Evolutionary conservation across 2,888 invertebrate species (phyloP).

Genomic region (Himalopsyche anomala): DNA sequence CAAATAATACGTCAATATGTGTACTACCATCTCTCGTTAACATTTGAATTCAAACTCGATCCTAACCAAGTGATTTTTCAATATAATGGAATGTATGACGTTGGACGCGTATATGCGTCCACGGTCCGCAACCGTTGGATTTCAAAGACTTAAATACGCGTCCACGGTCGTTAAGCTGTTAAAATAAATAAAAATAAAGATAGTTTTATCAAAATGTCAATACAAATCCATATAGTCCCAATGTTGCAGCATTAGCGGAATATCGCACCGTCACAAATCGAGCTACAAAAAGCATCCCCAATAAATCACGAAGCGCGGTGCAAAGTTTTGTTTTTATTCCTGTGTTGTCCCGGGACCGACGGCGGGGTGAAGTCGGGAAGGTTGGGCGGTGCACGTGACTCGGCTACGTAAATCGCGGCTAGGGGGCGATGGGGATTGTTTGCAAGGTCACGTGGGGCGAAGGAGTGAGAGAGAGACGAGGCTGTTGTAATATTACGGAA

Average conservation of each 20-base stretch:
- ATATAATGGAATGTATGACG: too few relatives aligned
- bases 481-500: background rate
- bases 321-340: constrained; percentile 34
- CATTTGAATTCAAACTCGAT: too few relatives aligned
- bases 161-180: too few relatives aligned
- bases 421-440: background rate
- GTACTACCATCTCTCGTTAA: too few relatives aligned
- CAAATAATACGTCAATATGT: too few relatives aligned
- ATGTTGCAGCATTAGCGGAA: background rate
- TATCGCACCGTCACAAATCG: background rate
- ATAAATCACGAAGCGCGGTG: background rate
- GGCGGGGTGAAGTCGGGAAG: background rate
- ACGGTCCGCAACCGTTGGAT: too few relatives aligned
- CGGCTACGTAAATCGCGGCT: background rate
- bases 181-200: too few relatives aligned
- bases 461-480: background rate
- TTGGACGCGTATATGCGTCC: too few relatives aligned
- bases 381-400: background rate
- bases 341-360: background rate
- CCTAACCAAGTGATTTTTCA: too few relatives aligned
- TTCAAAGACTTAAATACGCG: too few relatives aligned
- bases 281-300: background rate
- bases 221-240: background rate
- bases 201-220: too few relatives aligned
- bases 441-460: constrained; percentile 16